These are phyloP conservation scores for Nomada hirtipes DNA, from an alignment of 2,888 invertebrate genomes.

Conservation along the genomic window DNA sequence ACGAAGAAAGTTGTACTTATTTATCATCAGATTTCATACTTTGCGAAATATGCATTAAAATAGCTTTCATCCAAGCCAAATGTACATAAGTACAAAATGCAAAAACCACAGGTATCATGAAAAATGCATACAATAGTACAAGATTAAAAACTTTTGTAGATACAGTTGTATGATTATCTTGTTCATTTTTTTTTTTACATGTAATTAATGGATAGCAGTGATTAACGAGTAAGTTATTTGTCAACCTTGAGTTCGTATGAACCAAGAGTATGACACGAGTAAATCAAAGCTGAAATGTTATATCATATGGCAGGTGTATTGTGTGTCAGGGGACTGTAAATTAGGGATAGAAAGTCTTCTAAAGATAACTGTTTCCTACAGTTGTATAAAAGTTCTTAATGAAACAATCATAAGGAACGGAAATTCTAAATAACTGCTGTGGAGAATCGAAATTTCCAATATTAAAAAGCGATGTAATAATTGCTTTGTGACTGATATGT, in stretches of 20 bases:
- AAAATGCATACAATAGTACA: conserved; percentile 51
- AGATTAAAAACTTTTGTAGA: conserved; percentile 51
- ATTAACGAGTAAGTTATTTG: conserved; percentile 28
- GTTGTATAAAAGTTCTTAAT: too few species aligned
- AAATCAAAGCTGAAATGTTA: conserved; percentile 22
- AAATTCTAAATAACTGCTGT: too few species aligned
- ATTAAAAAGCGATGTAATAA: too few species aligned
- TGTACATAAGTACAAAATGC: conserved; percentile 42
- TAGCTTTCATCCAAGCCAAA: conserved; percentile 25
- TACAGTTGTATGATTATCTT: conserved; percentile 30
- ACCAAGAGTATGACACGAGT: conserved; percentile 59
- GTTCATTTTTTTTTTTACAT: conserved; percentile 15
- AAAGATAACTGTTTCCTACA: too few species aligned
- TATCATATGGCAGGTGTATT: background rate
- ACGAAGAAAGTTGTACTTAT: conserved; percentile 44
- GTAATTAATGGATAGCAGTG: conserved; percentile 20
- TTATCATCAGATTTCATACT: conserved; percentile 48
- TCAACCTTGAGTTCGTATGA: conserved; percentile 5
- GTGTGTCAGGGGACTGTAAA: conserved; percentile 15
- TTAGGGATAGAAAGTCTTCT: background rate
- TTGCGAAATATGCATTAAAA: conserved; percentile 55
- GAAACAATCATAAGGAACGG: too few species aligned
- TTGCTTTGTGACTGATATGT: too few species aligned
- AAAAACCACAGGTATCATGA: conserved; percentile 18
- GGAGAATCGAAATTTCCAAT: too few species aligned